phyloP scores from a whole-genome alignment of 92 coral and sea anemone genomes.

The Scolanthus callimorphus region DNA sequence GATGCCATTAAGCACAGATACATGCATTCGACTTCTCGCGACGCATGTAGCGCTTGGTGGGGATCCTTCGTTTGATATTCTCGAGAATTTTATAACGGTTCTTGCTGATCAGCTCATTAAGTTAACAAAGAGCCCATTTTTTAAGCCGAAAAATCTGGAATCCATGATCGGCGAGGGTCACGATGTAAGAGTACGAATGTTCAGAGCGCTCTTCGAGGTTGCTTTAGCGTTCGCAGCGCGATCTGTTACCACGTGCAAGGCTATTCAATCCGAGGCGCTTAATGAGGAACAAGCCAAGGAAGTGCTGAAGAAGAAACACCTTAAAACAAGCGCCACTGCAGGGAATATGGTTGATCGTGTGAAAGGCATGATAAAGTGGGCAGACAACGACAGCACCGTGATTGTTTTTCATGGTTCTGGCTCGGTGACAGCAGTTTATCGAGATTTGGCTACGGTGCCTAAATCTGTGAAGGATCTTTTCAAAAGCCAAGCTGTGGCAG shows the following conservation, averaged over 20 bases:
- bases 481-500: constrained; percentile 61
- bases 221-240: constrained; percentile 92
- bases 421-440: constrained; percentile 80
- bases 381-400: constrained; percentile 82
- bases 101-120: constrained; percentile 90
- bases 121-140: constrained; percentile 78
- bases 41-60: constrained; percentile 62
- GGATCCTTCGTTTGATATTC: constrained; percentile 67
- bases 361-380: constrained; percentile 93
- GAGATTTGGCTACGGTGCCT: constrained; percentile 64
- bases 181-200: constrained; percentile 74
- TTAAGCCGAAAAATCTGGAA: constrained; percentile 62
- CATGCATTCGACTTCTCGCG: constrained; percentile 60
- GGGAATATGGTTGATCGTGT: constrained; percentile 82
- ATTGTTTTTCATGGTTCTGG: constrained; percentile 79
- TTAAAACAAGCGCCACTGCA: constrained; percentile 41
- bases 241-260: constrained; percentile 70
- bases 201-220: constrained; percentile 84
- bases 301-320: constrained; percentile 51
- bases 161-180: constrained; percentile 65
- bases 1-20: constrained; percentile 36
- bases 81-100: constrained; percentile 76
- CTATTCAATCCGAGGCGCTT: constrained; percentile 63
- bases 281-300: constrained; percentile 51
- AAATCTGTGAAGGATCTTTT: constrained; percentile 58